These are phyloP conservation scores for Brevimyrus niger DNA, from an alignment of 2,113 vertebrate species.

Conservation along the genomic window DNA sequence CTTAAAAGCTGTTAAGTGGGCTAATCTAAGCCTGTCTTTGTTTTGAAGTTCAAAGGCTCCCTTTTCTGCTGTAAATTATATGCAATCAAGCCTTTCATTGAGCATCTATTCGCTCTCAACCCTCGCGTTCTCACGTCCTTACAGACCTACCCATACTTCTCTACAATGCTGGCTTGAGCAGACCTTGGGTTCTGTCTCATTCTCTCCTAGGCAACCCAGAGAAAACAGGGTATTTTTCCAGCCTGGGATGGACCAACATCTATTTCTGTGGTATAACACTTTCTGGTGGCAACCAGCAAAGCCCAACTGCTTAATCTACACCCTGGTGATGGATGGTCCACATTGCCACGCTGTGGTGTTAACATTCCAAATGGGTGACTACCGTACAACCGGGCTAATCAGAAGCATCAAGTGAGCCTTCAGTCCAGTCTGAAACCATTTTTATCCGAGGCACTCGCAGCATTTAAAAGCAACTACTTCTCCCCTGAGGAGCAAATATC, in stretches of 20 bases:
- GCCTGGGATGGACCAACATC: neutral
- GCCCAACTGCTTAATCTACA: neutral
- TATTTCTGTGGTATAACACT: no score
- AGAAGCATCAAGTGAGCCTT: neutral
- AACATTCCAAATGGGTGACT: neutral
- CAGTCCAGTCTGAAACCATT: neutral
- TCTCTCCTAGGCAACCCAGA: conserved; percentile 34
- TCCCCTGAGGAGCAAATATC: neutral
- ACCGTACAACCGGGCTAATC: neutral
- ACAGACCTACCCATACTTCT: conserved; percentile 10
- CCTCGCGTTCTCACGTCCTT: neutral
- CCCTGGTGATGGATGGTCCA: neutral
- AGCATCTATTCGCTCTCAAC: neutral
- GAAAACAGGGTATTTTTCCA: neutral
- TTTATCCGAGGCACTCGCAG: neutral
- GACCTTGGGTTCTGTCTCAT: conserved; percentile 40
- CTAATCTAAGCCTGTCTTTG: conserved; percentile 38
- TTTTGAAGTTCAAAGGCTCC: conserved; percentile 27
- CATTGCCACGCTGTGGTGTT: neutral
- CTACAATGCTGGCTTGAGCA: conserved; percentile 12
- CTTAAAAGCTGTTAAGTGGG: conserved; percentile 29
- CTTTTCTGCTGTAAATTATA: conserved; percentile 30
- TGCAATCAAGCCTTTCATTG: conserved; percentile 40
- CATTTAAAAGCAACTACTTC: neutral
- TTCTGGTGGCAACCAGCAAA: neutral